These are phyloP conservation scores for Yponomeuta sedellus DNA, from an alignment of 2,888 invertebrate species.

Conservation along the genomic window DNA sequence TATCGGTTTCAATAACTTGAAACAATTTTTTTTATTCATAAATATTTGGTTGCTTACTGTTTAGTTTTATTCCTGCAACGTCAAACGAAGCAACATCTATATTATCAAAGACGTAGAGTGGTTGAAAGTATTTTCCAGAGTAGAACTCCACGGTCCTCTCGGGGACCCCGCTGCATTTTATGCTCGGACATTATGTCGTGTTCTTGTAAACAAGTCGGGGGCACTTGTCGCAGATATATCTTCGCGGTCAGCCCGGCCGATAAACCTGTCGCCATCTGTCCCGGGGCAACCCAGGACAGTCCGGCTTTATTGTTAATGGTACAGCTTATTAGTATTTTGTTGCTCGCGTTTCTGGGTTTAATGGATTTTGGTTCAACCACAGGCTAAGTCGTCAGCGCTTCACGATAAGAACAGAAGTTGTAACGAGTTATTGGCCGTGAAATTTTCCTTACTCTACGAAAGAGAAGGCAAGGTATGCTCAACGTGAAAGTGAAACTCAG, in stretches of 20 bases:
- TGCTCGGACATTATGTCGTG: slow-evolving; percentile 57
- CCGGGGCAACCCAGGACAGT: slow-evolving; percentile 18
- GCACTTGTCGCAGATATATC: slow-evolving; percentile 68
- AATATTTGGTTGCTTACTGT: background rate
- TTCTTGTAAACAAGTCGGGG: slow-evolving; percentile 69
- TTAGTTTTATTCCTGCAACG: background rate
- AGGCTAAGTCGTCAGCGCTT: background rate
- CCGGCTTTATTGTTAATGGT: background rate
- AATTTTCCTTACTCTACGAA: background rate
- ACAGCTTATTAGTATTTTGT: slow-evolving; percentile 3
- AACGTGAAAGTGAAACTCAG: background rate
- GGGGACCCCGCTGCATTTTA: slow-evolving; percentile 39
- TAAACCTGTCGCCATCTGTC: slow-evolving; percentile 38
- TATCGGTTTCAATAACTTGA: too few species aligned
- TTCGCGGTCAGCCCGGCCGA: slow-evolving; percentile 54
- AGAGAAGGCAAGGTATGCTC: background rate
- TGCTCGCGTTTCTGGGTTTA: background rate
- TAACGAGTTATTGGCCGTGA: too few species aligned
- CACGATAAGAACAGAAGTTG: too few species aligned
- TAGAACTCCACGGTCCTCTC: background rate
- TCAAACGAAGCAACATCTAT: background rate
- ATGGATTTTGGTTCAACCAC: background rate
- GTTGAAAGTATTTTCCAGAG: background rate
- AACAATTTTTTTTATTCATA: background rate
- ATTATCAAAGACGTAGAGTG: background rate